Conservation (phyloP, 2,797 vertebrate genomes). For the Decapterus maruadsi region DNA sequence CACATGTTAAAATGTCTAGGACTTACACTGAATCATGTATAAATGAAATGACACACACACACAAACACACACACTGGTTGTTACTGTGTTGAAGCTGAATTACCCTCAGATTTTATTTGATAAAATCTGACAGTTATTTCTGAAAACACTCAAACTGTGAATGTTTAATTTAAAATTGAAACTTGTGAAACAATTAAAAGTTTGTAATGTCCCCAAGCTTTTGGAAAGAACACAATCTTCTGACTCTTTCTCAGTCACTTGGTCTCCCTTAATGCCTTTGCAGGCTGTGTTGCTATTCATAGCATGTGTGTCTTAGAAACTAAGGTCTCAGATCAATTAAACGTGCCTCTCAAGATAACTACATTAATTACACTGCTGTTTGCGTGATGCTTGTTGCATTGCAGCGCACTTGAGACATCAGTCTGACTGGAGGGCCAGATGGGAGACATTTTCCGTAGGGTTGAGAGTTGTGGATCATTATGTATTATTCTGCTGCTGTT, state of each 20-base stretch:
- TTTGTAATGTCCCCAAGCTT: slow-evolving; percentile 31
- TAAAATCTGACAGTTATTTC: slow-evolving; percentile 34
- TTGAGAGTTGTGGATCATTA: slow-evolving; percentile 43
- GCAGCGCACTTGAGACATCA: slow-evolving; percentile 48
- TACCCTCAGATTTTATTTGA: slow-evolving; percentile 21
- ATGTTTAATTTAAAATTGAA: slow-evolving; percentile 49
- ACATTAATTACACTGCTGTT: slow-evolving; percentile 73
- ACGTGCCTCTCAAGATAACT: slow-evolving; percentile 73
- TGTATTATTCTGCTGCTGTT: slow-evolving; percentile 32
- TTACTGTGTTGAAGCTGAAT: slow-evolving; percentile 10
- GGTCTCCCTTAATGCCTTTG: slow-evolving; percentile 25
- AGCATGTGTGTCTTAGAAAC: slow-evolving; percentile 52
- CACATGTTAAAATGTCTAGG: background rate
- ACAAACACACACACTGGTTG: too few species aligned
- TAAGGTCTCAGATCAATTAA: slow-evolving; percentile 77
- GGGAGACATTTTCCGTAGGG: slow-evolving; percentile 32
- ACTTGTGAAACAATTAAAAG: slow-evolving; percentile 58
- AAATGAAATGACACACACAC: too few species aligned
- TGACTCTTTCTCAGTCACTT: slow-evolving; percentile 26
- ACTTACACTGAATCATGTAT: slow-evolving; percentile 3
- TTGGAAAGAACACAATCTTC: slow-evolving; percentile 39
- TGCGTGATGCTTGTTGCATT: slow-evolving; percentile 53
- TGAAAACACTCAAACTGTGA: slow-evolving; percentile 17
- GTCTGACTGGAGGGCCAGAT: slow-evolving; percentile 47
- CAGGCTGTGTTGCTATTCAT: slow-evolving; percentile 61